phyloP scores from a whole-genome alignment of 2,797 vertebrate genomes.

The Urosaurus nigricauda region DNA sequence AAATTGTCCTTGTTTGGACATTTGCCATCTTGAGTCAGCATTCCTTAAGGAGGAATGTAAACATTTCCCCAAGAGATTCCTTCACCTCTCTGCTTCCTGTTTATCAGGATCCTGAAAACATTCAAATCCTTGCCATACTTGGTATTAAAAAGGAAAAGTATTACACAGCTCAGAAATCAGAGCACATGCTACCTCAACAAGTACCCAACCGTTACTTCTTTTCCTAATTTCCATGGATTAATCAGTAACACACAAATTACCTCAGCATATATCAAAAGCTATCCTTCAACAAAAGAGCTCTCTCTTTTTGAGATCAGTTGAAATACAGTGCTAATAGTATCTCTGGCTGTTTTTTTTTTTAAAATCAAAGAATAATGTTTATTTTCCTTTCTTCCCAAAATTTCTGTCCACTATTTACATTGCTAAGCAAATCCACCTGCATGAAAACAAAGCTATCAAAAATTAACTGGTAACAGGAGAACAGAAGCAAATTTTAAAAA shows the following conservation, averaged over 20 bases:
- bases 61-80: slow-evolving; percentile 12
- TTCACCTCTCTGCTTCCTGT: slow-evolving; percentile 24
- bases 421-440: not conserved
- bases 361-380: not conserved
- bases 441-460: not conserved
- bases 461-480: not conserved
- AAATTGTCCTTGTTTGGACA: not conserved
- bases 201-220: not conserved
- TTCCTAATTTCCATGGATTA: accelerated
- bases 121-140: not conserved
- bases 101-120: slow-evolving; percentile 12
- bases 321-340: accelerated
- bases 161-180: not conserved
- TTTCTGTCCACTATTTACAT: not conserved
- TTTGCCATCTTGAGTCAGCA: not conserved
- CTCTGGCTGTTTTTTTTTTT: not conserved
- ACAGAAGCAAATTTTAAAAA: not conserved
- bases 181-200: not conserved
- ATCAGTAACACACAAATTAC: slow-evolving; percentile 23
- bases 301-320: not conserved
- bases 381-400: not conserved
- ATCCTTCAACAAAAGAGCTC: not conserved
- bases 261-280: not conserved
- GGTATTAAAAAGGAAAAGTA: not conserved
- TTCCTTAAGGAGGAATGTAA: slow-evolving; percentile 18